A percentile compares a stretch with the other conserved stretches of the same genome.
Conservation (phyloP, 1,140 invertebrate species). For the Archivesica marissinica region DNA sequence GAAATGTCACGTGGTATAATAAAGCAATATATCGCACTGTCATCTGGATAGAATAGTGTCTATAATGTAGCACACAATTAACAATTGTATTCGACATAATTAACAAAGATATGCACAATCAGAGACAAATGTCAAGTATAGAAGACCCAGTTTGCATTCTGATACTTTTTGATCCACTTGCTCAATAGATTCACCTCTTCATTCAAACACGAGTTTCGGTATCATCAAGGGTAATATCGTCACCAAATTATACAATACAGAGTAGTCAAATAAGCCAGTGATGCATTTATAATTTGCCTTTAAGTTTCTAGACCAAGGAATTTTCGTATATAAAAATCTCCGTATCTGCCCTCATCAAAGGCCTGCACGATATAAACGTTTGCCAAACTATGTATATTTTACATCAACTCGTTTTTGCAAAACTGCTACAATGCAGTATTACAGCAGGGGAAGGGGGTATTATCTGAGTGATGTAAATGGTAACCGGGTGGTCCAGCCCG, state of each 20-base stretch:
- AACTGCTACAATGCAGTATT: constrained; percentile 4
- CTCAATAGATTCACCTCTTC: neutral
- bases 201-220: neutral
- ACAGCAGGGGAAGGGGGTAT: too few relatives aligned
- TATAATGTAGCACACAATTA: too few relatives aligned
- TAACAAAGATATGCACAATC: too few relatives aligned
- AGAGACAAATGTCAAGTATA: too few relatives aligned
- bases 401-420: neutral
- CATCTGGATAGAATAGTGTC: too few relatives aligned
- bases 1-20: too few relatives aligned
- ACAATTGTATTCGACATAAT: too few relatives aligned
- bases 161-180: neutral
- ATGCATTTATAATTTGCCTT: constrained; percentile 39
- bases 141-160: too few relatives aligned
- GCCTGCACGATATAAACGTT: neutral
- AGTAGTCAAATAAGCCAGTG: constrained; percentile 2
- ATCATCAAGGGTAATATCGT: neutral
- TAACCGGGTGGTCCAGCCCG: too few relatives aligned
- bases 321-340: constrained; percentile 13
- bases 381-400: constrained; percentile 17
- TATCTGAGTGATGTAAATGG: too few relatives aligned
- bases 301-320: constrained; percentile 28
- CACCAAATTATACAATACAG: constrained; percentile 8
- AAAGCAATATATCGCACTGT: too few relatives aligned
- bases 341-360: constrained; percentile 1